phyloP scores from a whole-genome alignment of 2,797 vertebrate genomes.

The Morelia viridis region DNA sequence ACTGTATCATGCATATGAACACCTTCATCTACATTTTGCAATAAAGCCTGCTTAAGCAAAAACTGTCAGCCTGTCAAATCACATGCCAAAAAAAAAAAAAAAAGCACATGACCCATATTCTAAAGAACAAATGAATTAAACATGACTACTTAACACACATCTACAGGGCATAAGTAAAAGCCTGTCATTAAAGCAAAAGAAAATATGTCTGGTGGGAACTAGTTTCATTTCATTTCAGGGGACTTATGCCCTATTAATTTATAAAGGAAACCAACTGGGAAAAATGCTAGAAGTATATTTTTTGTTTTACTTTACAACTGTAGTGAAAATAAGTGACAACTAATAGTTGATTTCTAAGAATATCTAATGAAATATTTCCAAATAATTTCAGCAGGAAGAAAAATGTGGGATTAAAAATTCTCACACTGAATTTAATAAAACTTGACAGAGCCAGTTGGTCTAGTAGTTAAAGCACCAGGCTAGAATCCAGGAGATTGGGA shows the following conservation, averaged over 20 bases:
- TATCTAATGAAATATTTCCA: neutral
- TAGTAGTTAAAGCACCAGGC: neutral
- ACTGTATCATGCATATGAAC: constrained; percentile 13
- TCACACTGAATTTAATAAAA: too few species aligned
- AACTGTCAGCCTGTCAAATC: constrained; percentile 45
- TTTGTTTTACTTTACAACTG: neutral
- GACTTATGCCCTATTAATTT: constrained; percentile 22
- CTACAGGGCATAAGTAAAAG: constrained; percentile 54
- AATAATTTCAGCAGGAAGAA: neutral
- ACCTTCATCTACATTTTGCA: constrained; percentile 32
- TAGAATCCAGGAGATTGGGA: too few species aligned
- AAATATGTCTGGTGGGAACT: constrained; percentile 36
- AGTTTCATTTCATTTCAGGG: constrained; percentile 20
- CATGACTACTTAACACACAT: constrained; percentile 49
- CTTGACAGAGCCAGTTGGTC: neutral
- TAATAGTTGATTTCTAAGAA: neutral
- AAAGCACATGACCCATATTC: constrained; percentile 65
- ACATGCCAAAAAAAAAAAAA: constrained; percentile 17
- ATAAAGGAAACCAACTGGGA: neutral
- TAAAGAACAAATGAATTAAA: constrained; percentile 59
- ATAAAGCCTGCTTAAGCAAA: constrained; percentile 35
- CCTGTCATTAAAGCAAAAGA: constrained; percentile 43
- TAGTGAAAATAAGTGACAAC: neutral
- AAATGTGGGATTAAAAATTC: neutral
- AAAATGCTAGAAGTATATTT: neutral